Evolutionary conservation across 2,113 vertebrate genomes (phyloP), one percentile per base, ranked within the genome.

Genomic region (Eidolon helvum): DNA sequence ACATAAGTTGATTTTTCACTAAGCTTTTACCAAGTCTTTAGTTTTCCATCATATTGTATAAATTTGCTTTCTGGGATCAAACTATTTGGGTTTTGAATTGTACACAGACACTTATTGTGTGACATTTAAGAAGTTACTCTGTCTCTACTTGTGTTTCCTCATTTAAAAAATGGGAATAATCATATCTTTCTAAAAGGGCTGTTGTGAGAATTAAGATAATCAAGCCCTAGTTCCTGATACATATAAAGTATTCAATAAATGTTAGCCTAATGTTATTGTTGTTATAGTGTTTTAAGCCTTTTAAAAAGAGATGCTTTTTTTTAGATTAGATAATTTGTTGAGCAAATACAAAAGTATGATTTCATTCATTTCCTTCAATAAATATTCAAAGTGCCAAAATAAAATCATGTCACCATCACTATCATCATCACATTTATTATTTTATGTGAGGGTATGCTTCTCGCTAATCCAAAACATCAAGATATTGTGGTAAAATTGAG

Each of bases 1-100:
- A 99, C 99, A 99, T 99, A 96, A 99, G 99, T 98, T 94, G 66
- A 77, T 59, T 82, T 77, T 87, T 83, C 83, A 59, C 57, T 96
- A 11, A 61, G 21, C 19, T 16, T 68, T 82, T 94, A 96, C 63
- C 95, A 85, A 92, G 75, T 68, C n/a, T 96, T 66, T 48, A 96
- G 75, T 48, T 74, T 84, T 48, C 69, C 75, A 35, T 91, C 35
- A 50, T n/a, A 87, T 50, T 57, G 14, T 75, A 12, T 90, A 50
- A 53, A 68, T 86, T 83, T 79, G 14, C 43, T 69, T 75, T n/a
- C 78, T 92, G 50, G 26, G 55, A 22, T 94, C 72, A 88, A 74
- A 72, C 26, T 93, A 2, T 28, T 61, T 48, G 18, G 33, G 45
- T 87, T 95, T 95, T 74, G 7, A 90, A 87, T 88, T 94, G 53